Percentiles rank a stretch among this genome's conserved stretches.
phyloP scores from a whole-genome alignment of 2,888 invertebrate species.

The Microctonus aethiopoides region DNA sequence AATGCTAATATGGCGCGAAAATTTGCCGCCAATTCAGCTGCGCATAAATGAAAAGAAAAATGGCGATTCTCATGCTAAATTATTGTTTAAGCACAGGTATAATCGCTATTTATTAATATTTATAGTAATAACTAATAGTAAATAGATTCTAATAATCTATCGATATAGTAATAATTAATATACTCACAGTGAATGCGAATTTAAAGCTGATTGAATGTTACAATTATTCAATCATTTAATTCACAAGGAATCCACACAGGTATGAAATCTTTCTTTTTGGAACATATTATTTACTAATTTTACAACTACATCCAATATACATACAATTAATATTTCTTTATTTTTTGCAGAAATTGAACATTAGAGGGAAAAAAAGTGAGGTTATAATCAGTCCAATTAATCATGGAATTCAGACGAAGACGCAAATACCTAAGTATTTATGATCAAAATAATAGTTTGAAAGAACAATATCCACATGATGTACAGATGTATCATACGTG shows the following conservation, averaged over 20 bases:
- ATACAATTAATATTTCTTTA: neutral
- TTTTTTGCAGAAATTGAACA: neutral
- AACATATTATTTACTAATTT: neutral
- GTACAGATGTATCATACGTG: constrained; percentile 83
- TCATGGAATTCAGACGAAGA: constrained; percentile 40
- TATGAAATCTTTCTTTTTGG: neutral
- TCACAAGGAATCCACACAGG: neutral
- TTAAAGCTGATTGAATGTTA: neutral
- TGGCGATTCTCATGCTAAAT: neutral
- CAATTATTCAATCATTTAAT: neutral
- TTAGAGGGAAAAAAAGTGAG: neutral
- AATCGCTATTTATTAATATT: neutral
- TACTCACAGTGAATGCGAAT: neutral
- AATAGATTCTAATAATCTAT: too few species aligned
- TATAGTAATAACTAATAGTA: neutral
- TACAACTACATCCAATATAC: neutral
- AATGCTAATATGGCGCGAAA: neutral
- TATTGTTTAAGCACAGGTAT: neutral
- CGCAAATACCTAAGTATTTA: constrained; percentile 43
- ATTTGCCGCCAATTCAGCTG: neutral
- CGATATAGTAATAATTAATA: neutral
- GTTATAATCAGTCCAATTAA: neutral
- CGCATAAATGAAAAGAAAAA: neutral
- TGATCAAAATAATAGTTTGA: constrained; percentile 49
- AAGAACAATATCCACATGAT: constrained; percentile 71